Evolutionary conservation across 2,888 invertebrate genomes (phyloP), one percentile per base, ranked within the genome.

Genomic region (Xylota segnis): DNA sequence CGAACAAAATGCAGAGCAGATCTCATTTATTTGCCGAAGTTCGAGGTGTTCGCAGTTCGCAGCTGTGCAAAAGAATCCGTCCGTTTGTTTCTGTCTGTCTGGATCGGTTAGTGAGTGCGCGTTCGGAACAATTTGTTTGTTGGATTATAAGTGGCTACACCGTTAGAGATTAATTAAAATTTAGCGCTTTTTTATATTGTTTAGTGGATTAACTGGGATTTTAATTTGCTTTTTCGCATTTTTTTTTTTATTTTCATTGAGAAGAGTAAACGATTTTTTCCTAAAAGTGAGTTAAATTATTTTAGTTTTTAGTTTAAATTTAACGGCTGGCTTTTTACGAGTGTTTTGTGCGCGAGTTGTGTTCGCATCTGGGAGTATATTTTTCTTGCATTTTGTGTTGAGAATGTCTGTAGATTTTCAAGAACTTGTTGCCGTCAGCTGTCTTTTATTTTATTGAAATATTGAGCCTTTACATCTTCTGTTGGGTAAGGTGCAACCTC

Each of bases 1-100:
- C 88, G 88, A 90, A 89, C 91, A 89, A 90, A 91, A 90, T 90
- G 90, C 89, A 89, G 88, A 89, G 88, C 88, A 90, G 89, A 90
- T 90, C 90, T 91, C 92, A 91, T 91, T 91, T 91, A 91, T 91
- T 90, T 89, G 90, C 90, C 89, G 90, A 90, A 89, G 90, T 89
- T 90, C 90, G 90, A 90, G 90, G 90, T 90, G 91, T 90, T 89
- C 91, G 89, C 90, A 91, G 71, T 84, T 79, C 79, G 79, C 59
- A 75, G 65, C 75, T 63, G n/a, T n/a, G 74, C 81, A 59, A 59
- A 45, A 72, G 27, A 40, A 5, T 54, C 32, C 45, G 29, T 23
- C 34, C 45, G 63, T 63, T 79, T 54, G 56, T 45, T 18, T 65
- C 23, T 23, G 23, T 23, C 23, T 16, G 65, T 52, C 59, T 66